Evolutionary conservation across 2,888 invertebrate genomes (phyloP), one percentile per base, ranked within the genome.

Genomic region (Pachymerium ferrugineum): DNA sequence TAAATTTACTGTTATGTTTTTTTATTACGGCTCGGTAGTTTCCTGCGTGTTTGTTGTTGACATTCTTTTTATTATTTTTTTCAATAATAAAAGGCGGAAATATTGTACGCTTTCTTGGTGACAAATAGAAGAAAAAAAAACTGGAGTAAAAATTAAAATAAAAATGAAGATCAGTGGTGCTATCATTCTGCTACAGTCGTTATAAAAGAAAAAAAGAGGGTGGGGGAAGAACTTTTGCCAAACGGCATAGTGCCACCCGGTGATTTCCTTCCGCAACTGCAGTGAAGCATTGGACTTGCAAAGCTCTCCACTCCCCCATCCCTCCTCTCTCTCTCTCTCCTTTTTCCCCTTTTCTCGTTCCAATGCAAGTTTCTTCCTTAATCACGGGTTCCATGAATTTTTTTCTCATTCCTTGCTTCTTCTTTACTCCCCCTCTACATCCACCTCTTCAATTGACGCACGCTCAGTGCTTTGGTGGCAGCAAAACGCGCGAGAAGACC

Each of bases 301-400:
- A 69, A 33, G 69, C 22, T 69, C 33, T 22, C 69, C 22, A 33
- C 33, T 69, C 30, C 29, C 68, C 25, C 68, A 25, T n/a, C 25
- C 68, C 69, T 69, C 68, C 14, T 16, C 22, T 19, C 54, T n/a
- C 12, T 33, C 47, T 28, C 69, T 31, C 69, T 31, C 30, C 69
- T 69, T 69, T 69, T 69, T 69, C 33, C 33, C 69, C 35, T 35
- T 69, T 69, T 33, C 69, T 33, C 69, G 31, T 33, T 33, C 69
- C 69, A 69, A 69, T 33, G 70, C 70, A 38, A 38, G 71, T 38
- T 71, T 71, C 71, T 38, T 71, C 71, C 71, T 71, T 71, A 71
- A 71, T 71, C 71, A 71, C 71, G 35, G 71, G 71, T 33, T 71
- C 38, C 71, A 33, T 33, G 35, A 38, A 71, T 38, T 71, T 71